phyloP scores from a whole-genome alignment of 2,888 invertebrate species.

The Invenusta paracnida region DNA sequence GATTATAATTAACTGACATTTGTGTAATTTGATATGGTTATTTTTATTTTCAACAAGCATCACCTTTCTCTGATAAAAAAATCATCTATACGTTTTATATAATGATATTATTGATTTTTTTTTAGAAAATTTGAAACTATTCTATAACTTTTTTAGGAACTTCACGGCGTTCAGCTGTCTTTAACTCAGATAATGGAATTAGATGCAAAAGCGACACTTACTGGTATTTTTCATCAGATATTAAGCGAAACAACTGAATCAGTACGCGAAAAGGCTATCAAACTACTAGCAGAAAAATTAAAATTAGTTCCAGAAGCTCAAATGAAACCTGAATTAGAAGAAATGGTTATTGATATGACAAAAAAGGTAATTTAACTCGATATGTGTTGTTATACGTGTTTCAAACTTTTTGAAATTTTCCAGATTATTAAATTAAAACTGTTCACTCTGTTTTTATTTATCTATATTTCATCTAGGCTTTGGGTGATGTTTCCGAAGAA shows the following conservation, averaged over 20 bases:
- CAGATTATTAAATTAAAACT: too few relatives aligned
- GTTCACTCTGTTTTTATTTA: too few relatives aligned
- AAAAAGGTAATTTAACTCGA: slow-evolving; percentile 73
- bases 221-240: slow-evolving; percentile 71
- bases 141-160: slow-evolving; percentile 49
- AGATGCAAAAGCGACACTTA: slow-evolving; percentile 64
- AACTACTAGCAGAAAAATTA: slow-evolving; percentile 70
- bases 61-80: too few relatives aligned
- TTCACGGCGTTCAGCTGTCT: slow-evolving; percentile 10
- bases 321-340: slow-evolving; percentile 78
- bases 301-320: slow-evolving; percentile 73
- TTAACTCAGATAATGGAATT: not conserved
- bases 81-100: too few relatives aligned
- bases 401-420: too few relatives aligned
- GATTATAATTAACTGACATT: too few relatives aligned
- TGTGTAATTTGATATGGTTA: too few relatives aligned
- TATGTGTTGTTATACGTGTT: not conserved
- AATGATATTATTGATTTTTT: too few relatives aligned
- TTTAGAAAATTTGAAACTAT: too few relatives aligned
- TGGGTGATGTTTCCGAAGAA: slow-evolving; percentile 75
- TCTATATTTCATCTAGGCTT: slow-evolving; percentile 54
- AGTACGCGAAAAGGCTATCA: slow-evolving; percentile 78
- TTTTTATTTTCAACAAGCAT: too few relatives aligned
- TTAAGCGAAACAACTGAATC: slow-evolving; percentile 68
- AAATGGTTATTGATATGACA: slow-evolving; percentile 74